Evolutionary conservation across 2,888 invertebrate species (phyloP), one percentile per base, ranked within the genome.

Genomic region (Eristalinus sepulchralis): DNA sequence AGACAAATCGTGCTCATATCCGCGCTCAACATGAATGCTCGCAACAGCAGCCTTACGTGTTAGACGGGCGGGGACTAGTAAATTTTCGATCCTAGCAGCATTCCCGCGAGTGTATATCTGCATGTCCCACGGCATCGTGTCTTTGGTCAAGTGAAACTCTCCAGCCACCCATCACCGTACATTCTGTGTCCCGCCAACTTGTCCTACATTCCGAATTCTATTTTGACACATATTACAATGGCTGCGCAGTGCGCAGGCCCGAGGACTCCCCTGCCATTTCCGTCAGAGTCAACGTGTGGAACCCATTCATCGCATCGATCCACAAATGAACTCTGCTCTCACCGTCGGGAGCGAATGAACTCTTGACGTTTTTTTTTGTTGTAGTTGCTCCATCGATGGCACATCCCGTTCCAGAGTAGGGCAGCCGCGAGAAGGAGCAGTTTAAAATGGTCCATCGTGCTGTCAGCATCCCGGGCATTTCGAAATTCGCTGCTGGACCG

Each of bases 361-460:
- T 11, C 6, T n/a, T 47, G n/a, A n/a, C n/a, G n/a, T n/a, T n/a
- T 34, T 59, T 22, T 11, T 10, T 22, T 71, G 47, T 60, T 9
- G 8, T 9, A 4, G 3, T 47, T n/a, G 39, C 73, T 17, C 47
- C 17, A 34, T n/a, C 53, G 60, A n/a, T 20, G 17, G 31, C 53
- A 57, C 33, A 72, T 59, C 73, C 64, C 64, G 34, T 77, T 73
- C 77, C 70, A 86, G 83, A 78, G 75, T 27, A 55, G 27, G 59
- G 72, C 73, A 20, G 60, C 55, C 47, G 31, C 47, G n/a, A 22
- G 13, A 9, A 36, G 60, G 77, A 77, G 67, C 91, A 92, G 92
- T 92, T 90, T 90, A 91, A 92, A 91, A 91, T 92, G 92, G 92
- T 92, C 92, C 91, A 91, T 89, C 91, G 92, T 90, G 89, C 90